phyloP scores from a whole-genome alignment of 2,888 invertebrate genomes.

The Sinohyriopsis cumingii region DNA sequence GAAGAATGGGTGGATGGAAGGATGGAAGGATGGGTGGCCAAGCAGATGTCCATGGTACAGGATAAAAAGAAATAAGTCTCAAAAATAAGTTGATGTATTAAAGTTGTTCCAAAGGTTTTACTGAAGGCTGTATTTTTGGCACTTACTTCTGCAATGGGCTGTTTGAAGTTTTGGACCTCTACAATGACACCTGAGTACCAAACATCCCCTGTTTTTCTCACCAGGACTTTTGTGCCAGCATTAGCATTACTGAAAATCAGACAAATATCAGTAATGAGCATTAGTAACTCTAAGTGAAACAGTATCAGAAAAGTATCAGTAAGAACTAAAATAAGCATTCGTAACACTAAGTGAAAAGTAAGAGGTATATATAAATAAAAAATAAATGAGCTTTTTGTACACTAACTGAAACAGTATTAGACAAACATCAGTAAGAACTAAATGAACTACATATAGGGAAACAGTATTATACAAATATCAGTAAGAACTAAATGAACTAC shows the following conservation, averaged over 20 bases:
- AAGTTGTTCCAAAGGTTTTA: no score
- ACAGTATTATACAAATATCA: background rate
- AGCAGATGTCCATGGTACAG: no score
- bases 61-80: no score
- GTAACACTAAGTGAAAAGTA: no score
- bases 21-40: no score
- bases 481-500: no score
- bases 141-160: constrained; percentile 42
- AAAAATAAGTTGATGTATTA: no score
- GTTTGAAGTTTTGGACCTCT: constrained; percentile 46
- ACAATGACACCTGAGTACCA: constrained; percentile 66
- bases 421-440: background rate
- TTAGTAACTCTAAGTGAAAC: background rate
- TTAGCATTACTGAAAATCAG: constrained; percentile 39
- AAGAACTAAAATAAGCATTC: no score
- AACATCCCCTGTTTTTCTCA: constrained; percentile 63
- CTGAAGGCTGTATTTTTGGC: no score
- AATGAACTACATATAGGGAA: background rate
- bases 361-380: no score
- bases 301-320: background rate
- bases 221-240: constrained; percentile 58
- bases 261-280: background rate
- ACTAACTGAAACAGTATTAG: constrained; percentile 22
- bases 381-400: no score
- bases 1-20: no score